Conservation (phyloP, 2,888 invertebrate genomes). For the Temnothorax unifasciatus region DNA sequence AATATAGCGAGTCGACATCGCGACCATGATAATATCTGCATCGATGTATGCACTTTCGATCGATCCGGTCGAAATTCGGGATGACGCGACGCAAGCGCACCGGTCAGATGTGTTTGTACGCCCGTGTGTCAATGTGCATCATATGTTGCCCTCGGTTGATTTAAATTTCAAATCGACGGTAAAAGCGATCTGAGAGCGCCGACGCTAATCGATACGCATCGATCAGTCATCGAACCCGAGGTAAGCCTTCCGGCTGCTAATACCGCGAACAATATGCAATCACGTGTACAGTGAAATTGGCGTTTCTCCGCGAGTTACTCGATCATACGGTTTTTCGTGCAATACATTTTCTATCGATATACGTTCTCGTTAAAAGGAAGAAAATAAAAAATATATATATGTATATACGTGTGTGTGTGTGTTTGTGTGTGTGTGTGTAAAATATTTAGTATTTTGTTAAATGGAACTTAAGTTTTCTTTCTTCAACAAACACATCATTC, state of each 20-base stretch:
- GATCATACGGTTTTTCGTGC: slow-evolving; percentile 20
- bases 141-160: slow-evolving; percentile 38
- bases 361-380: background rate
- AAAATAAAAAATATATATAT: background rate
- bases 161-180: slow-evolving; percentile 46
- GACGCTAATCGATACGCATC: slow-evolving; percentile 43
- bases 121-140: slow-evolving; percentile 26
- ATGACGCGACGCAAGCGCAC: slow-evolving; percentile 19
- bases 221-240: slow-evolving; percentile 38
- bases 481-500: background rate
- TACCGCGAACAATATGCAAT: slow-evolving; percentile 20
- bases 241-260: slow-evolving; percentile 36
- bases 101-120: background rate
- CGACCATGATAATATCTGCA: slow-evolving; percentile 43
- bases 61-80: slow-evolving; percentile 13
- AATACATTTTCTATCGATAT: background rate
- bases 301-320: slow-evolving; percentile 8
- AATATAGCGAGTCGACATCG: slow-evolving; percentile 18
- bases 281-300: slow-evolving; percentile 28
- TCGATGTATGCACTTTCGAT: slow-evolving; percentile 41
- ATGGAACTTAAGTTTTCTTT: background rate
- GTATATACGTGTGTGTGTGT: too few species aligned
- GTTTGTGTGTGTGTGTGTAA: too few species aligned
- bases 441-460: background rate
- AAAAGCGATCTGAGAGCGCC: slow-evolving; percentile 42